phyloP scores from a whole-genome alignment of 1,140 invertebrate species.

The Rhynchophorus ferrugineus region DNA sequence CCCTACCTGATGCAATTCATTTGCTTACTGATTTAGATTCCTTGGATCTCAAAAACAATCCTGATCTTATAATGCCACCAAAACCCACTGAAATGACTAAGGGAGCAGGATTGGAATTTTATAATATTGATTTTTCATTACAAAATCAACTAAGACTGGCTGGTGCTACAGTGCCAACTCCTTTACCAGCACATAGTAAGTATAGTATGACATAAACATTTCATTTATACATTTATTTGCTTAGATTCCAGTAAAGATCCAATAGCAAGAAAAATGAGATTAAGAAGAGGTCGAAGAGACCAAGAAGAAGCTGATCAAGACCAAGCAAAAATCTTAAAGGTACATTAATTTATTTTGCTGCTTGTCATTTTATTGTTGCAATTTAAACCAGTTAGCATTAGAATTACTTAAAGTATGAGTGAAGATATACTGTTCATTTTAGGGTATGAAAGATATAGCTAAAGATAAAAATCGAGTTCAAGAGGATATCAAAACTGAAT shows the following conservation, averaged over 20 bases:
- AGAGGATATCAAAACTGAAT: slow-evolving; percentile 56
- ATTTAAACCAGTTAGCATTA: no score
- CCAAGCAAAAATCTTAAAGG: slow-evolving; percentile 89
- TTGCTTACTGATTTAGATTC: slow-evolving; percentile 83
- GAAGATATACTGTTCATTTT: slow-evolving; percentile 23
- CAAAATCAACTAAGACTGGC: slow-evolving; percentile 89
- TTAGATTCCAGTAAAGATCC: slow-evolving; percentile 66
- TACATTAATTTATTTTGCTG: slow-evolving; percentile 28
- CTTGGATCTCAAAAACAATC: slow-evolving; percentile 88
- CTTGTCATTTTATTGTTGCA: not conserved
- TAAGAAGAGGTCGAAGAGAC: slow-evolving; percentile 64
- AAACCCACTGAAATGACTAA: slow-evolving; percentile 74
- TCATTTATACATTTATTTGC: slow-evolving; percentile 24
- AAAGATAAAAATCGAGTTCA: slow-evolving; percentile 73
- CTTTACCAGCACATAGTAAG: slow-evolving; percentile 57
- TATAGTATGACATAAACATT: slow-evolving; percentile 19
- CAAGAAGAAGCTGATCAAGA: slow-evolving; percentile 81
- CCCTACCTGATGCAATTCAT: slow-evolving; percentile 95
- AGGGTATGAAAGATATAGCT: slow-evolving; percentile 95
- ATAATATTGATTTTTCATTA: slow-evolving; percentile 98
- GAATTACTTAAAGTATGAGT: no score
- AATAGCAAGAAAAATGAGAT: slow-evolving; percentile 84
- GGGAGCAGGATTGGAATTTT: slow-evolving; percentile 85
- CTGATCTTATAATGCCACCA: slow-evolving; percentile 95
- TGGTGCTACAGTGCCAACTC: slow-evolving; percentile 75